These are phyloP conservation scores for Oncorhynchus nerka DNA, from an alignment of 2,113 vertebrate species.

Conservation along the genomic window DNA sequence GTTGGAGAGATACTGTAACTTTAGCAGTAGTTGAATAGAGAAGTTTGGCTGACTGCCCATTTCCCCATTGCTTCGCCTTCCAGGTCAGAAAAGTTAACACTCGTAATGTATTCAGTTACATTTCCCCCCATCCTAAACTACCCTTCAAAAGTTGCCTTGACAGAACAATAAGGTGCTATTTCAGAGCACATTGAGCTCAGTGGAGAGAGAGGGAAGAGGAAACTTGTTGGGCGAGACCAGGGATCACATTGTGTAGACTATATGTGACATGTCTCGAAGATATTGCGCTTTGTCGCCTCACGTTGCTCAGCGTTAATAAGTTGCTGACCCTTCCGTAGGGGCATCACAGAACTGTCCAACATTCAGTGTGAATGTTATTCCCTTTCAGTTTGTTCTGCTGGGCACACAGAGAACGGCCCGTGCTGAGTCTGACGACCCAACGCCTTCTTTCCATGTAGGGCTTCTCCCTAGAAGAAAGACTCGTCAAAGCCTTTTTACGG, in stretches of 20 bases:
- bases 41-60: not conserved
- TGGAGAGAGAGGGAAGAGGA: not conserved
- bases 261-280: slow-evolving; percentile 5
- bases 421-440: slow-evolving; percentile 5
- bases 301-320: not conserved
- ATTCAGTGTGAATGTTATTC: slow-evolving; percentile 33
- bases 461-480: not conserved
- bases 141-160: not conserved
- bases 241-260: slow-evolving; percentile 7
- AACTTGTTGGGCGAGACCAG: not conserved
- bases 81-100: not conserved
- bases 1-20: not conserved
- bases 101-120: not conserved
- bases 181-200: not conserved
- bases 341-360: slow-evolving; percentile 21
- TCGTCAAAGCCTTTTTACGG: slow-evolving; percentile 24
- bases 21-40: not conserved
- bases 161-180: slow-evolving; percentile 1
- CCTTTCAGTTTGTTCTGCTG: slow-evolving; percentile 24
- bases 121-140: not conserved
- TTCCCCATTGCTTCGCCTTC: not conserved
- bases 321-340: slow-evolving; percentile 7
- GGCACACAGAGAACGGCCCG: slow-evolving; percentile 17
- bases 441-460: not conserved
- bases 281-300: not conserved